Base-by-base conservation (phyloP, 2,888 invertebrate genomes). In the Lochmaea capreae region DNA sequence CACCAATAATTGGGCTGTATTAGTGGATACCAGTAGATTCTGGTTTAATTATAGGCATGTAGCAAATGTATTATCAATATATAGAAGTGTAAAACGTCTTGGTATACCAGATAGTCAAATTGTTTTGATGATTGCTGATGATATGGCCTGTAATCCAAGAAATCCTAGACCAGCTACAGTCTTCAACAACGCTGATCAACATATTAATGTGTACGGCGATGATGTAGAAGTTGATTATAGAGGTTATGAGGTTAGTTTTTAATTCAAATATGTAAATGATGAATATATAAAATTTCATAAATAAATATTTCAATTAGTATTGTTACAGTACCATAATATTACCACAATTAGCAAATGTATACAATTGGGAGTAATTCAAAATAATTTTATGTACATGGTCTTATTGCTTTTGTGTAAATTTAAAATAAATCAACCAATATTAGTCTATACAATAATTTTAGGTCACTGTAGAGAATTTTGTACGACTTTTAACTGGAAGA, bases 11-110 rank as follows among this genome's bases (percentile, higher is more conserved):
- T 99, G 99, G 99, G 99, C 99, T 0, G 98, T 99, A 14, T 88
- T 99, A 70, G 99, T 99, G 0, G 99, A 99, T 87, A 99, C 99
- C 0, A 99, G 98, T 0, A 89, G 99, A 72, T 99, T 99, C 88
- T 99, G 99, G 99, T 99, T 99, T 86, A 99, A 99, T 87, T 99
- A 99, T 87, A 92, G 99, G 8, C 99, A 99, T 92, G 98, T 99
- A 43, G 98, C 99, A 4, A 99, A 99, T 87, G 99, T 99, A 0
- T 88, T 99, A 18, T 99, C 99, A 0, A 97, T 99, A 77, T 99
- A 99, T 86, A 92, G 98, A 12, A 98, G 98, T 85, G 98, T 99
- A 0, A 99, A 99, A 87, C 90, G 99, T 16, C 89, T 99, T 4
- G 99, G 99, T n/a, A 99, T 99, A 81, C 99, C 99, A 0, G 99